Evolutionary conservation across 2,888 invertebrate species (phyloP).

Genomic region (Sinelater perroti): DNA sequence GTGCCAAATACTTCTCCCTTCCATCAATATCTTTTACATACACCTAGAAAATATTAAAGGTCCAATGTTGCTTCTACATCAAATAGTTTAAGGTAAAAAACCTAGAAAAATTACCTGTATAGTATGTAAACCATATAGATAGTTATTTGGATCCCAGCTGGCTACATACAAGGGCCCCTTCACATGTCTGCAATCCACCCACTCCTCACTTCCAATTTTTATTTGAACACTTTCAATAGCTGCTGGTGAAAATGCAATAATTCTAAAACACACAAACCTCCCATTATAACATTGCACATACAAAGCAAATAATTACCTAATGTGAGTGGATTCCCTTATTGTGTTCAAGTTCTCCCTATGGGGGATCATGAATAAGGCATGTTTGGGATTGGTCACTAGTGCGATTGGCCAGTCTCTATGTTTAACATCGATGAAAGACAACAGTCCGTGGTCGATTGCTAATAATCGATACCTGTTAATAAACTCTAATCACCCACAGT

Average conservation of each 20-base stretch:
- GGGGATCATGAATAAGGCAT: conserved; percentile 77
- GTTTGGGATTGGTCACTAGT: conserved; percentile 91
- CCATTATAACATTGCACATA: neutral
- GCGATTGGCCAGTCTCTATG: conserved; percentile 83
- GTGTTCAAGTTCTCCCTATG: conserved; percentile 75
- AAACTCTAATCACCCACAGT: too few species aligned
- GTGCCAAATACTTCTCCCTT: conserved; percentile 66
- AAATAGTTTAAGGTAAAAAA: conserved; percentile 20
- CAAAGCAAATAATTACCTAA: conserved; percentile 65
- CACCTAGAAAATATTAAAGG: conserved; percentile 67
- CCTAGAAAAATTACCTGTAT: conserved; percentile 63
- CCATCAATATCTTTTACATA: conserved; percentile 67
- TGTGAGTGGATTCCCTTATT: conserved; percentile 76
- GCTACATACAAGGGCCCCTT: conserved; percentile 77
- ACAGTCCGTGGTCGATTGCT: conserved; percentile 88
- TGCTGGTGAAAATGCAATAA: conserved; percentile 79
- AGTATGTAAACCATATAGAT: conserved; percentile 71
- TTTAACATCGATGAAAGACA: conserved; percentile 83
- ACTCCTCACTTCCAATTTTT: conserved; percentile 71
- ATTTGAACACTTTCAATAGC: conserved; percentile 72
- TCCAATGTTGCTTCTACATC: neutral
- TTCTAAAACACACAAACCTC: conserved; percentile 61
- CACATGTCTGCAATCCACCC: conserved; percentile 69
- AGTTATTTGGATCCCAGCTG: conserved; percentile 76
- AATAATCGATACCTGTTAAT: conserved; percentile 74